These are phyloP conservation scores for Coelopa frigida DNA, from an alignment of 1,140 invertebrate species.

Conservation along the genomic window DNA sequence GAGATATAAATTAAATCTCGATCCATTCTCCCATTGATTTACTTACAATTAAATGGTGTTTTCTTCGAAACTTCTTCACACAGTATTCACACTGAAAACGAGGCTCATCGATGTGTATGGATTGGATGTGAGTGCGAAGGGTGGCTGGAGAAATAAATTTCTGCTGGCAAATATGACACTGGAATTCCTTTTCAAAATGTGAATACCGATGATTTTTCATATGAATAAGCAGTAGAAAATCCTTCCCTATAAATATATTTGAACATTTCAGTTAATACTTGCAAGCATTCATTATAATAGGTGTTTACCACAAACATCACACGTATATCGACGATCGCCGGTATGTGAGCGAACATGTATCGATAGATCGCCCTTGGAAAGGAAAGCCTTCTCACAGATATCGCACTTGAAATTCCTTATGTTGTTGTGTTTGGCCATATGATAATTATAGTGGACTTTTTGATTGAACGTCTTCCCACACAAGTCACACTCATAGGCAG, in stretches of 20 bases:
- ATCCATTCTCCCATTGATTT: neutral
- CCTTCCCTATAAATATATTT: constrained; percentile 10
- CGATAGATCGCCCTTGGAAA: constrained; percentile 21
- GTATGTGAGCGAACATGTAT: constrained; percentile 26
- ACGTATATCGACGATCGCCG: constrained; percentile 18
- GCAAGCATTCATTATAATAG: neutral
- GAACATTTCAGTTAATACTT: neutral
- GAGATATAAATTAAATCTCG: constrained; percentile 1
- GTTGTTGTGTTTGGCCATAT: constrained; percentile 16
- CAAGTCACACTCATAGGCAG: constrained; percentile 13
- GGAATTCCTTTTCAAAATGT: constrained; percentile 11
- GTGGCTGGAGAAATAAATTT: constrained; percentile 14
- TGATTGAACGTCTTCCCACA: constrained; percentile 16
- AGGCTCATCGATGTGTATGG: constrained; percentile 8
- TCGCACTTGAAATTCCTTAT: constrained; percentile 18
- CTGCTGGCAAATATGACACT: constrained; percentile 13
- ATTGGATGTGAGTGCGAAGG: constrained; percentile 3
- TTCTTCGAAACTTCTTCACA: constrained; percentile 12
- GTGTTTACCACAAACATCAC: constrained; percentile 18
- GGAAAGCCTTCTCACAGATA: constrained; percentile 21
- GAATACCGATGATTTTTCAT: constrained; percentile 11
- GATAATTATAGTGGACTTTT: constrained; percentile 16
- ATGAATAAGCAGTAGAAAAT: constrained; percentile 11
- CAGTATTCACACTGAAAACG: constrained; percentile 13
- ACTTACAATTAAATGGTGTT: constrained; percentile 17